Evolutionary conservation across 2,113 vertebrate genomes (phyloP), one percentile per base, ranked within the genome.

Genomic region (Nerophis ophidion): DNA sequence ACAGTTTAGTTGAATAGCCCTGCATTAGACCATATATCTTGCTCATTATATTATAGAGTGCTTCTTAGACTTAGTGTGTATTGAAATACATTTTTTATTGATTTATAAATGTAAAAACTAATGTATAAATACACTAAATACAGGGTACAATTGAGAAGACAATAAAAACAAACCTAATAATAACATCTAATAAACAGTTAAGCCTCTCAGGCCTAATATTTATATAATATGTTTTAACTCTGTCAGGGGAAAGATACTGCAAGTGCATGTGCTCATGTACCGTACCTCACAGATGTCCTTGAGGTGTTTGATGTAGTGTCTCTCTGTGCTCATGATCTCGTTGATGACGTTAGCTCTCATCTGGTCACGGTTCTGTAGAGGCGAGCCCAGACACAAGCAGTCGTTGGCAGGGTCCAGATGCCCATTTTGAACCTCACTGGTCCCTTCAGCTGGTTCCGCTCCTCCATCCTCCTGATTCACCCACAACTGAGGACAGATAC

Each of bases 281-380:
- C 93, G 49, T 92, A 98, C 96, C 93, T 98, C 96, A 3, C 96
- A 99, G 77, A 99, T 99, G 85, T 99, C 96, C 87, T 98, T 98
- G 81, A 99, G 93, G 84, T 98, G 96, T 82, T 99, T 98, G 87
- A 99, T 99, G 83, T 98, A 99, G 88, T 98, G 95, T 74, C 95
- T 92, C 84, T 99, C 97, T 14, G 97, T 99, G 91, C 95, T 98
- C 96, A 99, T 98, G 82, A 99, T 98, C 86, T 99, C 97, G 64
- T 98, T 98, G 90, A 99, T 98, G 90, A 99, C 97, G 15, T 99
- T 99, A 67, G 97, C 95, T 82, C 97, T 94, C 96, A 98, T 99
- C 89, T 99, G 97, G 88, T 98, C 95, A 17, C 97, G 90, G 90
- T 99, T 98, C 89, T 98, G 96, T 17, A 94, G 89, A 44, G 93